These are phyloP conservation scores for Enteromius treurensis DNA, from an alignment of 2,797 vertebrate species.

Conservation along the genomic window DNA sequence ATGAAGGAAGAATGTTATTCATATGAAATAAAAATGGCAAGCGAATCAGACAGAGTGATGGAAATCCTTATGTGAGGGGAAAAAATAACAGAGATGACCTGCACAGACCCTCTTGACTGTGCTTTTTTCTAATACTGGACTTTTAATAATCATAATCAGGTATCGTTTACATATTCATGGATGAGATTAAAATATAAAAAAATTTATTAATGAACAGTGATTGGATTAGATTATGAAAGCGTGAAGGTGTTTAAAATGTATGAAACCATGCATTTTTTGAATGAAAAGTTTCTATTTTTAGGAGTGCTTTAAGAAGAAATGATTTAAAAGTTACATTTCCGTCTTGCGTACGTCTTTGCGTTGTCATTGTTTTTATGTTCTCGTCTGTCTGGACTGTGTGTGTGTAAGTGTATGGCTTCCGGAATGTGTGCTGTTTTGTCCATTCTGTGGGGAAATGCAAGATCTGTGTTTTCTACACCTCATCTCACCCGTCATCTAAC, in stretches of 20 bases:
- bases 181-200: neutral
- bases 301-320: neutral
- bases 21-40: neutral
- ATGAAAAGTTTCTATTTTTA: neutral
- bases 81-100: neutral
- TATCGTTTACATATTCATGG: neutral
- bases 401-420: neutral
- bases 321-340: neutral
- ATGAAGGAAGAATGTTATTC: neutral
- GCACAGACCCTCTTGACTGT: neutral
- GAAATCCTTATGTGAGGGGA: neutral
- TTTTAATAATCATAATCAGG: neutral
- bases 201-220: neutral
- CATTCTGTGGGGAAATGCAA: neutral
- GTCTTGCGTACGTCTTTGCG: neutral
- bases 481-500: neutral
- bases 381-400: neutral
- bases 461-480: neutral
- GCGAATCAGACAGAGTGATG: neutral
- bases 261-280: neutral
- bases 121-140: too few species aligned
- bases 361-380: neutral
- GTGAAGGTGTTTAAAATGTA: neutral
- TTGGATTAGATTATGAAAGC: neutral
- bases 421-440: neutral